Percentiles rank a stretch among this genome's conserved stretches.
Evolutionary conservation across 2,113 vertebrate species (phyloP).

Genomic region (Channa maculata): DNA sequence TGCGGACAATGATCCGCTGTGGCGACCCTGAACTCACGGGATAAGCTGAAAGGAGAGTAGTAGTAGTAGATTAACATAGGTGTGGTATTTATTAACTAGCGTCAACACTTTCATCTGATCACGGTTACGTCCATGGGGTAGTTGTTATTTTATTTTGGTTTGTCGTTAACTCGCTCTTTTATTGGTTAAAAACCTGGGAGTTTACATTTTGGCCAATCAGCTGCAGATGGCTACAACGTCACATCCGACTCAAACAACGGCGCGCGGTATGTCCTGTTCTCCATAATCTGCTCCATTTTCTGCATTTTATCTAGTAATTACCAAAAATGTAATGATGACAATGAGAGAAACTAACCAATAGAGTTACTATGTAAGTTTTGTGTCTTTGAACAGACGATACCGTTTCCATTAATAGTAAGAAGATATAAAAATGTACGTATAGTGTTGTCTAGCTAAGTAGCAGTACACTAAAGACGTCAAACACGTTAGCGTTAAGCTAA

Average conservation of each 20-base stretch:
- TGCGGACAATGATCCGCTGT: too few species aligned
- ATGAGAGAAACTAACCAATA: background rate
- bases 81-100: too few species aligned
- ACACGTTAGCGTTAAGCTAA: too few species aligned
- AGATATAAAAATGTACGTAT: background rate
- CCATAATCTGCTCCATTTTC: background rate
- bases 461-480: too few species aligned
- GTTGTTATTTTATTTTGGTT: slow-evolving; percentile 28
- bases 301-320: background rate
- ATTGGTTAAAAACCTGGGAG: background rate
- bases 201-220: slow-evolving; percentile 46
- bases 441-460: too few species aligned
- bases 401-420: slow-evolving; percentile 47
- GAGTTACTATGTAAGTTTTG: accelerated
- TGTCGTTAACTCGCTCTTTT: background rate
- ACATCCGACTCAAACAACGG: slow-evolving; percentile 51
- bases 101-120: too few species aligned
- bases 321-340: background rate
- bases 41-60: too few species aligned
- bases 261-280: slow-evolving; percentile 19
- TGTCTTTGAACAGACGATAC: background rate
- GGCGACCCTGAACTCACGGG: too few species aligned
- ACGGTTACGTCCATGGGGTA: too few species aligned
- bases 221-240: slow-evolving; percentile 27
- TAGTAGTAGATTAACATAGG: too few species aligned